Conservation (phyloP, 2,888 invertebrate genomes). For the Chelonus formosanus region DNA sequence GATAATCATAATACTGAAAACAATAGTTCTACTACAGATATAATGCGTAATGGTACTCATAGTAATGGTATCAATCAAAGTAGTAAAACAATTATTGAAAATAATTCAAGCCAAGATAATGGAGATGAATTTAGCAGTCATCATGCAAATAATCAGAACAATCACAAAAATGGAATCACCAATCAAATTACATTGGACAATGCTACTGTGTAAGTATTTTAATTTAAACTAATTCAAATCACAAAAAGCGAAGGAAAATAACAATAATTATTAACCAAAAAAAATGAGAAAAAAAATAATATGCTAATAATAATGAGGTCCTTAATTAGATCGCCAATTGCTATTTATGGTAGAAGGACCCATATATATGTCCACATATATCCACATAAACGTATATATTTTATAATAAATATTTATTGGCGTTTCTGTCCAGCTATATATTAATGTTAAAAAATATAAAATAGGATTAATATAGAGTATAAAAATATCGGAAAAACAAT, state of each 20-base stretch:
- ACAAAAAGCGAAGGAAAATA: background rate
- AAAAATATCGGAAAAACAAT: no score
- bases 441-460: constrained; percentile 34
- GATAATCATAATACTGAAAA: constrained; percentile 51
- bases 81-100: constrained; percentile 57
- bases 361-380: constrained; percentile 47
- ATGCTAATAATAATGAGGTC: no score
- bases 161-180: constrained; percentile 62
- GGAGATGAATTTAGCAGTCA: constrained; percentile 60
- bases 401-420: constrained; percentile 54
- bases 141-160: constrained; percentile 56
- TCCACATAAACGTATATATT: constrained; percentile 46
- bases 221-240: constrained; percentile 23
- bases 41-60: constrained; percentile 56
- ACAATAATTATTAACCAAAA: background rate
- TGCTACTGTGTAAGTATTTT: constrained; percentile 63
- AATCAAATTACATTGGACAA: constrained; percentile 62
- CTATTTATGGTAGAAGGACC: no score
- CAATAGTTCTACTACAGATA: constrained; percentile 46
- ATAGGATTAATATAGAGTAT: no score
- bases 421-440: constrained; percentile 40
- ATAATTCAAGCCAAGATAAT: constrained; percentile 53
- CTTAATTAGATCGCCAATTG: no score
- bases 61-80: constrained; percentile 58
- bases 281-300: no score